Evolutionary conservation across 2,797 vertebrate species (phyloP), one percentile per base, ranked within the genome.

Genomic region (Scarus forsteni): DNA sequence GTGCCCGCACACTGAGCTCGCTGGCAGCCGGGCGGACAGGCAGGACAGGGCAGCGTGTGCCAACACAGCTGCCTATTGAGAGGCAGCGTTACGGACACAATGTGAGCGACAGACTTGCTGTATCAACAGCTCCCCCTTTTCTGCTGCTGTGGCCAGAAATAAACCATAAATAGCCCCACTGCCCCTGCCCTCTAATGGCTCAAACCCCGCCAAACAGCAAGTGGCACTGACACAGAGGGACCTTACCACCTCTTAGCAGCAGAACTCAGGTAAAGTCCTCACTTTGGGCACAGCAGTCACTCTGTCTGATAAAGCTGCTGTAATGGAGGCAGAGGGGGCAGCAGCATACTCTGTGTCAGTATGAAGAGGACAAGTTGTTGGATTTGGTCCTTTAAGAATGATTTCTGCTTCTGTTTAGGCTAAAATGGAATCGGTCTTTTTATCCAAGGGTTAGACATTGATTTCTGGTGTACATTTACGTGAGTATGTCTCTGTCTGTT

Each of bases 121-220:
- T 72, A 87, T 96, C 96, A 95, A 96, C 96, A 92, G 89, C 90
- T 89, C 84, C 81, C 10, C 82, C 42, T 73, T 91, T 94, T 95
- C 92, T 95, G 96, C 95, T 95, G 94, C 64, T 88, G 94, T 93
- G 93, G 87, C 87, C 93, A 94, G 90, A 94, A 95, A 87, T 84
- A 3, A 60, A 91, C 89, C 93, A 96, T 96, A 97, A 96, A 97
- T 96, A 96, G 92, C 80, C 46, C 88, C 88, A 70, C 71, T 65
- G 65, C 72, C 75, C 68, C 84, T 79, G 75, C 66, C 82, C 86
- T 88, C 84, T 82, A 87, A 88, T 85, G 89, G 87, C 84, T 92
- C 90, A 80, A 27, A 77, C 84, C 86, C 84, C 83, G 85, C 68
- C 84, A 84, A 83, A 85, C 89, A 85, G 61, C 83, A 77, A 90